Evolutionary conservation across 2,888 invertebrate genomes (phyloP), one percentile per base, ranked within the genome.

Genomic region (Mesorhabditis belari): DNA sequence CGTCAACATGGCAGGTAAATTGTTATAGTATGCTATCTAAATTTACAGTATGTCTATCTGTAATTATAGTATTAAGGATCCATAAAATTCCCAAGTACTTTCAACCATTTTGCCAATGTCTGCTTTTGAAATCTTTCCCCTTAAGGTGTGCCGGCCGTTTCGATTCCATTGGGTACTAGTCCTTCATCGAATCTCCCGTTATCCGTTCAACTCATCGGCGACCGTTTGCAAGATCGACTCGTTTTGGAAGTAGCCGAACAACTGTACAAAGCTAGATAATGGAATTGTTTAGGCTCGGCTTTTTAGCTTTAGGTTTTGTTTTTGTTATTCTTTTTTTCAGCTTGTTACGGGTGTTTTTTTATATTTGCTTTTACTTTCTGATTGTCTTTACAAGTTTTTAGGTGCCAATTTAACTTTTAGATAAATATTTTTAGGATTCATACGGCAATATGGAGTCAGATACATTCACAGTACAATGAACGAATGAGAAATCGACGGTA

Each of bases 1-100:
- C 0, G 91, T 90, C 0, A 98, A 98, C 81, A 89, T 98, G 90
- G 92, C 95, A 44, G 96, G 96, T 26, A 6, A 25, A 25, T 25
- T 21, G 12, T 35, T 9, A 35, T 44, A 6, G 56, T 24, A 54
- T 6, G 12, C 26, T 9, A 51, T 51, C 21, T 17, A 23, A 51
- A 51, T 6, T 51, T 6, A n/a, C 21, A 9, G 17, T 6, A 19
- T 51, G 2, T 17, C 17, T 19, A 51, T 2, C 12, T 44, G 1
- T 1, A 17, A 44, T 17, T 44, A 44, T 17, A n/a, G n/a, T 12
- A n/a, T 17, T 1, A 44, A 1, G n/a, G 12, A 57, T 12, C 26
- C 6, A 17, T 4, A 24, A 24, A 4, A 53, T 53, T n/a, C 4
- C 4, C 21, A 21, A 5, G 53, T 24, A 28, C n/a, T 19, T 5